phyloP scores from a whole-genome alignment of 2,113 vertebrate genomes.

The Amphiprion percula region DNA sequence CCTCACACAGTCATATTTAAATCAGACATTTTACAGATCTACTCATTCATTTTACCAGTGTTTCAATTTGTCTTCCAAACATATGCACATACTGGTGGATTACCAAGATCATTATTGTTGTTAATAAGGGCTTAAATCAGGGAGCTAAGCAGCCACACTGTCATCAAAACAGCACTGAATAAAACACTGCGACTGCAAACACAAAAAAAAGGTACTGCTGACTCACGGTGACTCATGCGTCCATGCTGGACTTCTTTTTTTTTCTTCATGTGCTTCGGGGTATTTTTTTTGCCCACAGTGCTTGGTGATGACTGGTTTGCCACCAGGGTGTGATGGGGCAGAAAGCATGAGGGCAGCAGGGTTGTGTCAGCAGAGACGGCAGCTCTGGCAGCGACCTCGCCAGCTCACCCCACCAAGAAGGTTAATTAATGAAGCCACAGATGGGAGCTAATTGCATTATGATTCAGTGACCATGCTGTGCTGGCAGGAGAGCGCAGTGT shows the following conservation, averaged over 20 bases:
- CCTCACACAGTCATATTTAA: neutral
- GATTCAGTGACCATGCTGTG: constrained; percentile 58
- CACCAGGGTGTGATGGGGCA: constrained; percentile 24
- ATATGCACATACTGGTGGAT: neutral
- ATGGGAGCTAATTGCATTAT: constrained; percentile 76
- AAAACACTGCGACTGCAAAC: constrained; percentile 46
- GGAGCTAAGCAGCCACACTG: constrained; percentile 14
- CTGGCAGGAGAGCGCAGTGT: constrained; percentile 41
- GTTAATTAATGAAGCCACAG: constrained; percentile 77
- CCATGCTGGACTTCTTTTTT: constrained; percentile 5
- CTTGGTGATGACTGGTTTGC: constrained; percentile 32
- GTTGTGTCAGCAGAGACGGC: constrained; percentile 29
- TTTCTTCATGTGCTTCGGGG: constrained; percentile 15
- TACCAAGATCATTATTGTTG: constrained; percentile 13
- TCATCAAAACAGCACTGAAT: constrained; percentile 26
- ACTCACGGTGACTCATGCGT: constrained; percentile 68
- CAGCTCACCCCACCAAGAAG: constrained; percentile 61
- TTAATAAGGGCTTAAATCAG: constrained; percentile 31
- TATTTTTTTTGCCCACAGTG: constrained; percentile 35
- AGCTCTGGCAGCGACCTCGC: constrained; percentile 48
- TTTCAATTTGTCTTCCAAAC: neutral
- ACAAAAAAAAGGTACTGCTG: constrained; percentile 51
- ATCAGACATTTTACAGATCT: neutral
- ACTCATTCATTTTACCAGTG: neutral
- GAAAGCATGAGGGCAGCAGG: constrained; percentile 35